These are phyloP conservation scores for Hoplodrina blanda DNA, from an alignment of 2,888 invertebrate genomes.

Conservation along the genomic window DNA sequence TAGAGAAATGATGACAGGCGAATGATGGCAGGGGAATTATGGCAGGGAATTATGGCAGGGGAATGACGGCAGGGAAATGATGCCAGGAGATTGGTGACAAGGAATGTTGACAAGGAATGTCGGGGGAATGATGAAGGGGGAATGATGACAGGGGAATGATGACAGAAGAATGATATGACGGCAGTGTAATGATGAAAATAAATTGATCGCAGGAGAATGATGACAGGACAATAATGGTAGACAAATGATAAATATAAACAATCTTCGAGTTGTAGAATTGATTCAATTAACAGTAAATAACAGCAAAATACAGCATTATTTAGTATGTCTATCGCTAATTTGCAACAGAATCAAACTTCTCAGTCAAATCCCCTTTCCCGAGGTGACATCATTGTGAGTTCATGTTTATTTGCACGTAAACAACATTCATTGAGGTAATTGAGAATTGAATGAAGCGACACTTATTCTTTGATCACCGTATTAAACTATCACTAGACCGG, in stretches of 20 bases:
- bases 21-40: neutral
- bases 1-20: neutral
- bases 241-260: too few relatives aligned
- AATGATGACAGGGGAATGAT: neutral
- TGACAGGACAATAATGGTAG: too few relatives aligned
- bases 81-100: neutral
- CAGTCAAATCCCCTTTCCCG: slow-evolving; percentile 1
- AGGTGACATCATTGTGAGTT: slow-evolving; percentile 5
- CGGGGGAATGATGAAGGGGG: neutral
- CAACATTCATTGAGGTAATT: slow-evolving; percentile 32
- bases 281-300: too few relatives aligned
- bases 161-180: too few relatives aligned
- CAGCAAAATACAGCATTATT: neutral
- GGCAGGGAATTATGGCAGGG: neutral
- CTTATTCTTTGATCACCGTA: slow-evolving; percentile 14
- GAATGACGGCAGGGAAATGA: neutral
- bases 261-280: too few relatives aligned
- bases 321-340: neutral
- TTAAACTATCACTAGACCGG: neutral
- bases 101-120: neutral
- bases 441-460: slow-evolving; percentile 12
- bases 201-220: too few relatives aligned
- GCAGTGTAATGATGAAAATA: too few relatives aligned
- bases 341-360: neutral
- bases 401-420: slow-evolving; percentile 42